Base-by-base conservation (phyloP, 2,113 vertebrate genomes). In the Eulemur macaco region DNA sequence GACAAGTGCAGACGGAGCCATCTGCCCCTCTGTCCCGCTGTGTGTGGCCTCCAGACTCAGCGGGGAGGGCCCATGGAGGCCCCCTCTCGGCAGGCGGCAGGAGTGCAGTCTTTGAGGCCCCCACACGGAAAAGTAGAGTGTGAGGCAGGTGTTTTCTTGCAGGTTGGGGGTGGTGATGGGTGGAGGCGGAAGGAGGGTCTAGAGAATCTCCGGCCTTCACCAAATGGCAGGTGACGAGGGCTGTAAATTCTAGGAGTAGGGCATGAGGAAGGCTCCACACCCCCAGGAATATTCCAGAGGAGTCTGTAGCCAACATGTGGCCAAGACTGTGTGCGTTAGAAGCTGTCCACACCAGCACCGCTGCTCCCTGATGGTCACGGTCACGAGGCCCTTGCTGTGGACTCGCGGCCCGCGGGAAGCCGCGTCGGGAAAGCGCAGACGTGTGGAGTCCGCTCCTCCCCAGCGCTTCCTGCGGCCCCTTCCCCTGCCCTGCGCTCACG, bases 391-490 rank as follows among this genome's bases (percentile, higher is more conserved):
- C 50, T 74, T 47, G 10, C 90, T 11, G 0, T 56, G n/a, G 3
- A 4, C 47, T 78, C 31, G 39, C n/a, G 11, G 12, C 11, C n/a
- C 50, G 20, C 45, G 3, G 34, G 50, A 31, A 85, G 25, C 54
- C 5, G 66, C 8, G 3, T 23, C 1, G 29, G 47, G 58, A n/a
- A 66, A 23, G 23, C 0, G 4, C 73, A 45, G 47, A 3, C 3
- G 7, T 1, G 31, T 34, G 8, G 3, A 0, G 8, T 81, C 9
- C 52, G 3, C 5, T 45, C 13, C 3, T 34, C 10, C 42, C 8
- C 5, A 6, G 17, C 37, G 45, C 58, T 23, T 2, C 31, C 31
- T 9, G 1, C 0, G 1, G 47, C 31, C 85, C 5, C 0, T 11
- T 29, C 17, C 0, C 25, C 83, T 14, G 34, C 25, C 34, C 45